phyloP scores from a whole-genome alignment of 1,140 invertebrate species.

The Ditylenchus dipsaci region DNA sequence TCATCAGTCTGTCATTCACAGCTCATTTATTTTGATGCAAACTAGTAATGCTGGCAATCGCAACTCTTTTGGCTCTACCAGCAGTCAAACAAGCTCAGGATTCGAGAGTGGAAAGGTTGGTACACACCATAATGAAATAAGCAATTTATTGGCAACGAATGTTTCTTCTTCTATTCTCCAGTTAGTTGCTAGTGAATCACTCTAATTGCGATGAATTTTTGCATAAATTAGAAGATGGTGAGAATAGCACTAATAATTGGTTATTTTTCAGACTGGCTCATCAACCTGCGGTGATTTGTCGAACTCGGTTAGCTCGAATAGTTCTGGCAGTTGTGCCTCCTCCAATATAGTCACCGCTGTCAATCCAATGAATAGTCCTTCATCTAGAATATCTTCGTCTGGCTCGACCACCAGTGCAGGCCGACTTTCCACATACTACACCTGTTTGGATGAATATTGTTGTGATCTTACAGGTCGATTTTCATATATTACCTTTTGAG shows the following conservation, averaged over 20 bases:
- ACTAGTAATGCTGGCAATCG: slow-evolving; percentile 19
- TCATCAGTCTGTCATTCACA: neutral
- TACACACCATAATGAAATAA: too few species aligned
- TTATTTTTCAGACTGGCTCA: neutral
- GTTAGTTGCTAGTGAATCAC: too few species aligned
- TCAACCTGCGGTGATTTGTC: slow-evolving; percentile 8
- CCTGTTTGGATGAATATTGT: slow-evolving; percentile 14
- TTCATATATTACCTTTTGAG: too few species aligned
- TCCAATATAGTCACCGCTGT: neutral
- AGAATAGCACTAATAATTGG: neutral
- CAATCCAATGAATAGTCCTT: neutral
- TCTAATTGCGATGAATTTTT: too few species aligned
- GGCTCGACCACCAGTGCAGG: slow-evolving; percentile 16
- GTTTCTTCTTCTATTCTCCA: too few species aligned
- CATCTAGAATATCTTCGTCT: slow-evolving; percentile 17
- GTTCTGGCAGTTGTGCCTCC: slow-evolving; percentile 22
- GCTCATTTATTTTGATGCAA: neutral
- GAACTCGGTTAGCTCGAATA: slow-evolving; percentile 23
- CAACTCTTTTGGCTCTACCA: slow-evolving; percentile 39
- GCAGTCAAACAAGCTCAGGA: slow-evolving; percentile 34
- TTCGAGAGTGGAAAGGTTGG: slow-evolving; percentile 39
- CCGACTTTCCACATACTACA: slow-evolving; percentile 24
- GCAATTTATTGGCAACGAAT: too few species aligned
- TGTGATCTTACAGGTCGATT: neutral
- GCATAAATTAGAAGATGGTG: too few species aligned